These are phyloP conservation scores for Serripes groenlandicus DNA, from an alignment of 2,888 invertebrate species.

Conservation along the genomic window DNA sequence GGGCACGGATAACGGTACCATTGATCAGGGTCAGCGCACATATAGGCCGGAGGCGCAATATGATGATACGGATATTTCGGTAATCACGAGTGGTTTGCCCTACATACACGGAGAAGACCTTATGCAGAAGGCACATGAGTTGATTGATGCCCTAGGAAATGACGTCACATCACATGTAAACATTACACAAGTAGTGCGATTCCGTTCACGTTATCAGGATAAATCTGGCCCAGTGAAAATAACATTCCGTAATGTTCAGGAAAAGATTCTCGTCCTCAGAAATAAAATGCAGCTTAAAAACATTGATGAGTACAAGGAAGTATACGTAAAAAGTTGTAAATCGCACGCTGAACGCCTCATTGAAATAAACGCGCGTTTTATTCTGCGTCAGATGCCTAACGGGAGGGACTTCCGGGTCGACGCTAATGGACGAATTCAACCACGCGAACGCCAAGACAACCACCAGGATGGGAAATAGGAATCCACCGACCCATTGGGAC, in stretches of 20 bases:
- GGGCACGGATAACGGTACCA: not conserved
- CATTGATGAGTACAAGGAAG: constrained; percentile 17
- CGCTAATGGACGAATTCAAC: constrained; percentile 25
- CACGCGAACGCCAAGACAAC: not conserved
- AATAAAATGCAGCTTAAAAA: constrained; percentile 47
- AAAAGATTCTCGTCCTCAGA: constrained; percentile 44
- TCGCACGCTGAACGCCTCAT: constrained; percentile 27
- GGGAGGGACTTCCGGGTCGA: constrained; percentile 27
- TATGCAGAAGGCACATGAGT: not conserved
- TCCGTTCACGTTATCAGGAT: constrained; percentile 1
- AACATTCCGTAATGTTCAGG: constrained; percentile 37
- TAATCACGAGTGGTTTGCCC: not conserved
- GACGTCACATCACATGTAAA: constrained; percentile 7
- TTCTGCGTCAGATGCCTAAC: constrained; percentile 23
- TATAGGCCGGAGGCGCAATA: no score
- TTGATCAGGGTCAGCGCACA: no score
- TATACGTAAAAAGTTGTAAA: constrained; percentile 48
- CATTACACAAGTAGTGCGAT: constrained; percentile 14
- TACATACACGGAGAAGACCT: not conserved
- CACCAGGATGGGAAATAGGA: constrained; percentile 19
- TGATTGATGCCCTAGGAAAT: constrained; percentile 8
- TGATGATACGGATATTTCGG: not conserved
- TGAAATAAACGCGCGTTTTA: constrained; percentile 27
- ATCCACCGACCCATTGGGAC: constrained; percentile 8
- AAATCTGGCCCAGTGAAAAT: constrained; percentile 43